Evolutionary conservation across 2,888 invertebrate species (phyloP).

Genomic region (Folsomia candida): DNA sequence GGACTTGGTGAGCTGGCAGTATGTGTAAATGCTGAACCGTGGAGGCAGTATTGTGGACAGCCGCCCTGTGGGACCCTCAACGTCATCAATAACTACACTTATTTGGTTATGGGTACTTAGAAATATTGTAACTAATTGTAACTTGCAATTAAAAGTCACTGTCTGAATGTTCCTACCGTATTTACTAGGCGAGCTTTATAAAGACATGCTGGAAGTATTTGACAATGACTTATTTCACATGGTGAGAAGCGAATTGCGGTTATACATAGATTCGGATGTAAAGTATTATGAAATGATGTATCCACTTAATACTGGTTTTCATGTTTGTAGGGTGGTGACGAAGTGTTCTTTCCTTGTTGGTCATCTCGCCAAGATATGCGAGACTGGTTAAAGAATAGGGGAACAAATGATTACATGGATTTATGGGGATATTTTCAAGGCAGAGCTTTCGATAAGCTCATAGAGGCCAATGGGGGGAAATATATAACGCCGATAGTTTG

Average conservation of each 20-base stretch:
- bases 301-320: conserved; percentile 56
- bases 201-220: conserved; percentile 73
- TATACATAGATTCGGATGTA: conserved; percentile 56
- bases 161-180: too few relatives aligned
- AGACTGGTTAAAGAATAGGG: conserved; percentile 63
- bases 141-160: not conserved
- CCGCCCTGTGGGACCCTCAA: conserved; percentile 66
- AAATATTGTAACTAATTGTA: not conserved
- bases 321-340: conserved; percentile 65
- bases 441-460: conserved; percentile 61
- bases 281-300: not conserved
- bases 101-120: conserved; percentile 53
- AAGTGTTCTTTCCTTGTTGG: conserved; percentile 66
- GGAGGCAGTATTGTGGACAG: conserved; percentile 63
- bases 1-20: conserved; percentile 73
- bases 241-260: conserved; percentile 74
- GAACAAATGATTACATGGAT: conserved; percentile 63
- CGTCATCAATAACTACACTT: conserved; percentile 51
- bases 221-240: conserved; percentile 62
- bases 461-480: conserved; percentile 59
- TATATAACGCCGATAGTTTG: conserved; percentile 66
- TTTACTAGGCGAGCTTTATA: conserved; percentile 61
- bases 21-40: conserved; percentile 74
- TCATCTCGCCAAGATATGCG: conserved; percentile 68
- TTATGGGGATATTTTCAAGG: conserved; percentile 75